Evolutionary conservation across 2,113 vertebrate species (phyloP).

Genomic region (Ibidorhyncha struthersii): DNA sequence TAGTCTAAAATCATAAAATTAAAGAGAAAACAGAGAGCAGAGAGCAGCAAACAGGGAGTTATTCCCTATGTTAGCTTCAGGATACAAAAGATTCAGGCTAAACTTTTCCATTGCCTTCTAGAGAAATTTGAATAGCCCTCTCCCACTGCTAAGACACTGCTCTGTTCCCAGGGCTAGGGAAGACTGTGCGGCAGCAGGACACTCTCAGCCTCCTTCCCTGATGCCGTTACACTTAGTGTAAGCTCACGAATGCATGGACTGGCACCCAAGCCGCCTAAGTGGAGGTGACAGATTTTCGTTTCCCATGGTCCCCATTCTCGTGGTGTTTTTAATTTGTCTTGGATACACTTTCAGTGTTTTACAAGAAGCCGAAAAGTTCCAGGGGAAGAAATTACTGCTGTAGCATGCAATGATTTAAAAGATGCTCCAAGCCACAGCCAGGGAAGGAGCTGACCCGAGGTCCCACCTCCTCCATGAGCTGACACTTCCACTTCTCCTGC

Average conservation of each 20-base stretch:
- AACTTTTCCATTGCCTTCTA: neutral
- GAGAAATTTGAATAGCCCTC: neutral
- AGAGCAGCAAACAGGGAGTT: neutral
- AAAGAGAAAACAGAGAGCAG: neutral
- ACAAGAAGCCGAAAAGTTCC: neutral
- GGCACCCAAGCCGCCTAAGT: neutral
- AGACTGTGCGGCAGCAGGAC: neutral
- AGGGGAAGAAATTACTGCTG: neutral
- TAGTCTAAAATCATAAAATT: neutral
- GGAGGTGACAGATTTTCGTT: neutral
- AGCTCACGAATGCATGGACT: accelerated
- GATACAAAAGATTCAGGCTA: neutral
- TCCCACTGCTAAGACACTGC: neutral
- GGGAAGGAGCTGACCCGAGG: neutral
- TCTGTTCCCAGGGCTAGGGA: accelerated
- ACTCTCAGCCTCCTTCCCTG: neutral
- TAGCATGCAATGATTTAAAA: neutral
- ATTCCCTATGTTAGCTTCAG: neutral
- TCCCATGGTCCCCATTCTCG: neutral
- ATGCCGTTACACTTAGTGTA: accelerated
- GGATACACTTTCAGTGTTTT: neutral
- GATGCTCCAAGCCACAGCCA: neutral
- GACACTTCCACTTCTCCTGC: neutral
- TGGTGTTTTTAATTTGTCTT: neutral
- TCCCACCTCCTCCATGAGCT: neutral